Conservation (phyloP, 2,113 vertebrate species). For the Callaeas wilsoni region DNA sequence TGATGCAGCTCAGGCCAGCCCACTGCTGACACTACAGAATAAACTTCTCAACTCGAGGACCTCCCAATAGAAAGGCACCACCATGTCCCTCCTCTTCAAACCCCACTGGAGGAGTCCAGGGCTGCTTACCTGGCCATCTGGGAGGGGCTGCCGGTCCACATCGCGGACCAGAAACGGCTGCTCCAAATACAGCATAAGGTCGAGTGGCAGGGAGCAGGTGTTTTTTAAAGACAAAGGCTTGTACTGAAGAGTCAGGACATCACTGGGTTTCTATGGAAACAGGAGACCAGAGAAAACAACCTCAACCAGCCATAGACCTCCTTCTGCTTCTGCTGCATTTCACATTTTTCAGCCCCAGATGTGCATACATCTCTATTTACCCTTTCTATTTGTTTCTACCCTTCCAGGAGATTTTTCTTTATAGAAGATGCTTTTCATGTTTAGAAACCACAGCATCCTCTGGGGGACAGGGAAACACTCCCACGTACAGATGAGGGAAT, state of each 20-base stretch:
- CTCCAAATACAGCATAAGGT: slow-evolving; percentile 62
- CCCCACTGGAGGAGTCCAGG: not conserved
- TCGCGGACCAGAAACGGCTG: slow-evolving; percentile 79
- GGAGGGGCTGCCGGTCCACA: not conserved
- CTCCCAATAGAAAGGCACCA: too few species aligned
- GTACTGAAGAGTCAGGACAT: slow-evolving; percentile 61
- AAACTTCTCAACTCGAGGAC: too few species aligned
- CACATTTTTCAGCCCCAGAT: not conserved
- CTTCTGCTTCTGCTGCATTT: not conserved
- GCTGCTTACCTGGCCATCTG: slow-evolving; percentile 38
- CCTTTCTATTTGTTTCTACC: not conserved
- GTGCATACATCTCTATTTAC: not conserved
- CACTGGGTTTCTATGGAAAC: slow-evolving; percentile 59
- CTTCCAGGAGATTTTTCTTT: not conserved
- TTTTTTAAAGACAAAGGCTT: slow-evolving; percentile 79
- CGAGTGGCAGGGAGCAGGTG: slow-evolving; percentile 74
- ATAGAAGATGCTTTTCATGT: not conserved
- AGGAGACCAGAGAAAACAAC: not conserved
- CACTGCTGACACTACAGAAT: too few species aligned
- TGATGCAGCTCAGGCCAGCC: too few species aligned
- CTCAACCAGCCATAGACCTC: not conserved
- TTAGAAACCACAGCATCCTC: not conserved
- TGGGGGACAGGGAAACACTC: not conserved
- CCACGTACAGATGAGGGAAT: accelerated
- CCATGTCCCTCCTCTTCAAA: not conserved